Conservation (phyloP, 1,140 invertebrate species). For the Cephus cinctus region DNA sequence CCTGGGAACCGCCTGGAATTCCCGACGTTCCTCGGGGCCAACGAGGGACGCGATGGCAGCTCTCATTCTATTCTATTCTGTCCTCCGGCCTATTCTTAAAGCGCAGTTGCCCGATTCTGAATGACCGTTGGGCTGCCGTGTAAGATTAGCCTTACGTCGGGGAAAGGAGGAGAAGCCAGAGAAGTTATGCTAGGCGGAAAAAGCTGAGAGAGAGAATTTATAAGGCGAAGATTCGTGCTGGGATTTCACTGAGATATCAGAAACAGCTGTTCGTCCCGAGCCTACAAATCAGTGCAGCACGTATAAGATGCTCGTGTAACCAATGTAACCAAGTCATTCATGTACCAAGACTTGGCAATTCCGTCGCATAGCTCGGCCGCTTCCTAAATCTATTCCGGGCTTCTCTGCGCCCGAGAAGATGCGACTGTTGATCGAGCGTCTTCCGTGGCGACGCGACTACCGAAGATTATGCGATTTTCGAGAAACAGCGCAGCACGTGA, state of each 20-base stretch:
- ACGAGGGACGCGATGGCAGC: background rate
- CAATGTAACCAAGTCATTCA: conserved; percentile 45
- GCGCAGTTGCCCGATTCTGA: conserved; percentile 24
- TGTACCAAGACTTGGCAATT: conserved; percentile 41
- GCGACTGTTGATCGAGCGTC: no score
- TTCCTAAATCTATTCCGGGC: conserved; percentile 50
- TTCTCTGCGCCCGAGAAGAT: no score
- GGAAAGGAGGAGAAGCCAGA: no score
- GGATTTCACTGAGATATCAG: no score
- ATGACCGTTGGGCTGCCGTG: conserved; percentile 27
- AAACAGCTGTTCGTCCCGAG: conserved; percentile 15
- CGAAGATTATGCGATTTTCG: no score
- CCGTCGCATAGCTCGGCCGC: conserved; percentile 41
- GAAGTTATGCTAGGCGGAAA: no score
- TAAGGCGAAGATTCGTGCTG: no score
- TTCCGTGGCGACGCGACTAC: no score
- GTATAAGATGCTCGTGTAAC: conserved; percentile 41
- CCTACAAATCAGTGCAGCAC: conserved; percentile 48
- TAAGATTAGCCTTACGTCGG: conserved; percentile 34
- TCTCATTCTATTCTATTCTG: conserved; percentile 23
- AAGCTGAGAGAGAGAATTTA: no score
- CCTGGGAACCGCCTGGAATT: conserved; percentile 19
- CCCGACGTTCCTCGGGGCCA: conserved; percentile 24
- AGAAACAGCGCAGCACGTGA: no score
- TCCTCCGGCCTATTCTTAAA: no score